Conservation (phyloP, 2,797 vertebrate genomes). For the Bufotes viridis region DNA sequence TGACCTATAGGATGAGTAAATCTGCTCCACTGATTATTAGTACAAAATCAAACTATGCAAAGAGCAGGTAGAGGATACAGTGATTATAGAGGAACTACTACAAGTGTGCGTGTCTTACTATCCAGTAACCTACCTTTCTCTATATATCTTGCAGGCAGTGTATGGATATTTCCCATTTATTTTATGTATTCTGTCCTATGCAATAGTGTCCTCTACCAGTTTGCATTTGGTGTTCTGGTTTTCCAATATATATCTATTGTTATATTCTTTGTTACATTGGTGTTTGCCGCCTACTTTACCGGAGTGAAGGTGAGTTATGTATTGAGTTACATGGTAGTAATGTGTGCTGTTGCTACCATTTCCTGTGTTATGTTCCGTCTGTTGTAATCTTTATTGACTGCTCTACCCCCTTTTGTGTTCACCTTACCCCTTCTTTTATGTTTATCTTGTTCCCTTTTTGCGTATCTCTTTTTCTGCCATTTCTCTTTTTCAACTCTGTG, state of each 20-base stretch:
- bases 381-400: no score
- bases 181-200: constrained; percentile 18
- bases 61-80: no score
- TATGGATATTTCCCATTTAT: constrained; percentile 36
- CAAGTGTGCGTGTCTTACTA: neutral
- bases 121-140: neutral
- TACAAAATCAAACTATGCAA: no score
- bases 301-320: constrained; percentile 25
- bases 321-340: neutral
- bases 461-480: no score
- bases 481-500: no score
- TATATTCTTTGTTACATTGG: constrained; percentile 16
- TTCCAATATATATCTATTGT: constrained; percentile 33
- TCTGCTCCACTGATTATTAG: no score
- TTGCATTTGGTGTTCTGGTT: constrained; percentile 36
- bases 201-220: constrained; percentile 13
- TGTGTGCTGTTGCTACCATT: neutral
- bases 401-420: no score
- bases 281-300: neutral
- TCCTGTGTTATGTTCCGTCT: neutral
- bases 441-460: no score
- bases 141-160: constrained; percentile 33
- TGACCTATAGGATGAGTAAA: no score
- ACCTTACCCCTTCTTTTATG: no score
- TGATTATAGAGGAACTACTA: neutral